A percentile compares a stretch with the other conserved stretches of the same genome.
phyloP scores from a whole-genome alignment of 2,113 vertebrate species.

The Heloderma charlesbogerti region DNA sequence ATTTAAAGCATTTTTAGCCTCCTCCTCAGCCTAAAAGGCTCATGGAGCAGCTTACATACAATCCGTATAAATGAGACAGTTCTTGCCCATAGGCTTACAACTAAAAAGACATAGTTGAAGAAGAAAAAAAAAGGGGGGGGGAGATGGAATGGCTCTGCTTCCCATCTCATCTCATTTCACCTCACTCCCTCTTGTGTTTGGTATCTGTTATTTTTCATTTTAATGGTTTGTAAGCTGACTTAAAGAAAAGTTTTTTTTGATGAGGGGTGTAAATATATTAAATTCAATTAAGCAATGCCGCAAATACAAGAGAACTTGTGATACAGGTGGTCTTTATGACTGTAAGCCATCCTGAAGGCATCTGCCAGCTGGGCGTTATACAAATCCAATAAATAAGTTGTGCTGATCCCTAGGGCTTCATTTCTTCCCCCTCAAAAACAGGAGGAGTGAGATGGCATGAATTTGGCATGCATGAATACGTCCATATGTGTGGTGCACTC shows the following conservation, averaged over 20 bases:
- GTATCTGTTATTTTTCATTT: not conserved
- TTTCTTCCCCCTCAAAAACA: not conserved
- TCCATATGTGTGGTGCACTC: not conserved
- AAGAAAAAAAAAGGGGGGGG: too few species aligned
- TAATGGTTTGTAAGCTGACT: not conserved
- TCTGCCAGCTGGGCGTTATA: too few species aligned
- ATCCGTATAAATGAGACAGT: too few species aligned
- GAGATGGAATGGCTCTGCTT: too few species aligned
- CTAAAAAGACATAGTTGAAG: too few species aligned
- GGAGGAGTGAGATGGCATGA: not conserved
- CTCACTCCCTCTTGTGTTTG: not conserved
- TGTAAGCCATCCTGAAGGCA: too few species aligned
- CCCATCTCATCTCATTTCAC: not conserved
- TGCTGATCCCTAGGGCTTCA: not conserved
- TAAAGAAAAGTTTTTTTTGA: not conserved
- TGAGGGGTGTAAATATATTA: not conserved
- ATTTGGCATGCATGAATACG: not conserved
- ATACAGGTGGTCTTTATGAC: not conserved
- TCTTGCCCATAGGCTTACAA: too few species aligned
- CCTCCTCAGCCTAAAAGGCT: too few species aligned
- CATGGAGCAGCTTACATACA: too few species aligned
- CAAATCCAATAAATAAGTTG: not conserved
- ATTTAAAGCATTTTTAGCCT: too few species aligned
- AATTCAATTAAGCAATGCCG: not conserved
- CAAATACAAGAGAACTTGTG: not conserved